Evolutionary conservation across 37 sponge, comb jelly and placozoan genomes (phyloP), one percentile per base, ranked within the genome.

Genomic region (Aphrocallistes beatrix): DNA sequence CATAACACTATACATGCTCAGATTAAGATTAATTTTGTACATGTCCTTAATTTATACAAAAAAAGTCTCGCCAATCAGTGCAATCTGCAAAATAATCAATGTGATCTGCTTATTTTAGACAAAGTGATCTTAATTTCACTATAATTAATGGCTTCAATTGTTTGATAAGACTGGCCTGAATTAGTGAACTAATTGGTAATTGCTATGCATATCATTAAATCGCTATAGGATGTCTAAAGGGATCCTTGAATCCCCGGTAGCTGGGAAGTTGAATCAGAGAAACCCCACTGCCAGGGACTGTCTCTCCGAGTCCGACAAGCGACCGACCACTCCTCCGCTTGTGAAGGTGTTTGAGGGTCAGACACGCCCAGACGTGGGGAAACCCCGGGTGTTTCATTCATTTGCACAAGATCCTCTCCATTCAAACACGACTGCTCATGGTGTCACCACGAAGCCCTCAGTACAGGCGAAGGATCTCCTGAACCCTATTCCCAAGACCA

Each of bases 401-500:
- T 86, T 82, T 37, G 88, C 87, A 32, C 83, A 60, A 0, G 90
- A 90, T 45, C 81, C 92, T 1, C 86, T 82, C 0, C 38, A 81
- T 1, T 87, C 90, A 1, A 47, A 84, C 21, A 82, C 82, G 36
- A 81, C 83, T 1, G 0, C 86, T 8, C 93, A 92, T 42, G 94
- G 98, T 21, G 81, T 93, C 36, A 89, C 37, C 39, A 93, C 93
- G 0, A 88, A 88, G 47, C 82, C 94, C 3, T 94, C 95, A 0
- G 81, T 39, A 30, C 81, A 96, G 92, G 96, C 94, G 0, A 37
- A 51, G 0, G 89, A 88, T 3, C 85, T 99, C 17, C 86, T 93
- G 17, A 99, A 95, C 40, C 96, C 99, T 39, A 38, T 86, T 1
- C 89, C 87, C 8, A 91, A 88, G 69, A 92, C 93, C 19, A 75